Base-by-base conservation (phyloP, 2,888 invertebrate species). In the Oscheius sp. region DNA sequence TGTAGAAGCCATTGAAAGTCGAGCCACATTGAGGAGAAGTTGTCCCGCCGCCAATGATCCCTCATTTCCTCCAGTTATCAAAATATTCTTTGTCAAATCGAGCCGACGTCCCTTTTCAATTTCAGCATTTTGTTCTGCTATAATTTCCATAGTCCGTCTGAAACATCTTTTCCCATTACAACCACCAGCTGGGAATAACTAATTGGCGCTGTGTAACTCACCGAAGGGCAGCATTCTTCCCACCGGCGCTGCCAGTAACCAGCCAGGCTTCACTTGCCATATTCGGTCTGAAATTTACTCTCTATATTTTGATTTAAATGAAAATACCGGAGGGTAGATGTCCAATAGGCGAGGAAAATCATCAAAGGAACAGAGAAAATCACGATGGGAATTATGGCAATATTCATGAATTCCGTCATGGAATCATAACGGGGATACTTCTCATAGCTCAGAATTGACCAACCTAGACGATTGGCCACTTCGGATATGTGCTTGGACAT, bases 371-470 rank as follows among this genome's bases (percentile, higher is more conserved):
- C 72, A 7, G 87, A 86, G 56, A 86, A 78, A 9, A 87, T 74
- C 5, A 85, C 85, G 23, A 87, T 87, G 3, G 87, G 87, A 68
- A 87, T 85, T 27, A 87, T 81, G 18, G 85, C 85, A 41, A 84
- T 82, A 69, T 87, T 87, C 86, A 87, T 87, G 68, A 87, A 87
- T 41, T 85, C 86, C 25, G 87, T 87, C 72, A 85, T 84, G 16
- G 81, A 73, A 49, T 86, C 85, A 70, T 80, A 87, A 3, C 87
- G 78, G 1, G 86, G 86, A 69, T 86, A 86, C 63, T 77, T 81
- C 70, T 86, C 86, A 71, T 81, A 80, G 13, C 82, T 77, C 5
- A 86, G 68, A 16, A 86, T 80, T 25, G 83, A 79, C 86, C 86
- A 86, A 7, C 86, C 85, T 2, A 86, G 76, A 9, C 82, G 77